Evolutionary conservation across 2,888 invertebrate species (phyloP), one percentile per base, ranked within the genome.

Genomic region (Eueremaeus valkanovi): DNA sequence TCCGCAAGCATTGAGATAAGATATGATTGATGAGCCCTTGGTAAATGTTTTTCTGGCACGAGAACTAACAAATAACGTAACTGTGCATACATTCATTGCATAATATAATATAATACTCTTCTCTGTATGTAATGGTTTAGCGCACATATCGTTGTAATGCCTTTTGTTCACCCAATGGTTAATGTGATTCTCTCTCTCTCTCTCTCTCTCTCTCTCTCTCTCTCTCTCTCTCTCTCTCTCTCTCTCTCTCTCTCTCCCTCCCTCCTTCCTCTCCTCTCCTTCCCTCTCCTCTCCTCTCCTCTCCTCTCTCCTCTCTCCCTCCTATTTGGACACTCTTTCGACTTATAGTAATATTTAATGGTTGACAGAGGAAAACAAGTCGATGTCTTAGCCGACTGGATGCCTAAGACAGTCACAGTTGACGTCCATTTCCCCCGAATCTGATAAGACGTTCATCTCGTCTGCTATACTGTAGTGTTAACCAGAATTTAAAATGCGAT

Each of bases 1-100:
- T 66, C 66, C 66, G 16, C 66, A 16, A 66, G 66, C 66, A 33
- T 66, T 66, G 13, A 66, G 66, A 66, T 66, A 66, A 36, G 66
- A 66, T 66, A 66, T 66, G 66, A 66, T 66, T 66, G 31, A 66
- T 66, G 33, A 21, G 18, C 11, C 3, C 18, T 36, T 66, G 21
- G 36, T 66, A 66, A 66, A 66, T 66, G 66, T 66, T 66, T 66
- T 66, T 36, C 18, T 36, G 21, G 66, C 66, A 66, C 66, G 11
- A 31, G 33, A 61, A 36, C 66, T 21, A 66, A 66, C 66, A 66
- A 66, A 66, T 66, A 66, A 66, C 61, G 61, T 61, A 61, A 24
- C 58, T 18, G 5, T 61, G 27, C 36, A 33, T 31, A 63, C n/a
- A 63, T 68, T 42, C 68, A 68, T 16, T 68, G 68, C 66, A 66